Conservation (phyloP, 1,140 invertebrate species). For the Leptinotarsa defecta region DNA sequence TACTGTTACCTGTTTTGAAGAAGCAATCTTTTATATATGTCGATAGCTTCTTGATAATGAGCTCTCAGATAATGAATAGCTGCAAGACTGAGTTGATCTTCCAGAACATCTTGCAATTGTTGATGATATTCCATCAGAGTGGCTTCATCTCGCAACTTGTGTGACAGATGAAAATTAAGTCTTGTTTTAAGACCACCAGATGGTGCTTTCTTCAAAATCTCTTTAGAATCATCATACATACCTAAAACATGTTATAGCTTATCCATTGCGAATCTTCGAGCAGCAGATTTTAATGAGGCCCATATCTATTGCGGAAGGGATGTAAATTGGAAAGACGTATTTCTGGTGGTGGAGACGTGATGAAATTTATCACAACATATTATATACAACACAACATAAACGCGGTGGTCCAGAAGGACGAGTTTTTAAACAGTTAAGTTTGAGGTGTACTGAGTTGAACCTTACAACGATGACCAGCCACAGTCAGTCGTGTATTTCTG, state of each 20-base stretch:
- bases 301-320: too few species aligned
- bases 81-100: slow-evolving; percentile 94
- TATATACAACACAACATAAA: too few species aligned
- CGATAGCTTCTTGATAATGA: slow-evolving; percentile 98
- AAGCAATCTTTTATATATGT: slow-evolving; percentile 95
- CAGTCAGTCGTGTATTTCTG: too few species aligned
- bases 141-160: slow-evolving; percentile 88
- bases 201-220: slow-evolving; percentile 65
- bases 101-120: slow-evolving; percentile 82
- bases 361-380: too few species aligned
- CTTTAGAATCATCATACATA: slow-evolving; percentile 70
- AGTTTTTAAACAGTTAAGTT: too few species aligned
- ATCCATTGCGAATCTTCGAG: too few species aligned
- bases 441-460: too few species aligned
- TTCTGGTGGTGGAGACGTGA: too few species aligned
- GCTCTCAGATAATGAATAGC: slow-evolving; percentile 94
- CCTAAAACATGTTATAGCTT: slow-evolving; percentile 50
- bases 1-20: slow-evolving; percentile 81
- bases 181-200: slow-evolving; percentile 74
- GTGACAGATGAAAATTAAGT: slow-evolving; percentile 89
- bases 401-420: too few species aligned
- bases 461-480: too few species aligned
- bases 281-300: too few species aligned
- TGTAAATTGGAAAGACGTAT: too few species aligned
- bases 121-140: slow-evolving; percentile 81